These are phyloP conservation scores for Phengaris arion DNA, from an alignment of 2,888 invertebrate genomes.

Conservation along the genomic window DNA sequence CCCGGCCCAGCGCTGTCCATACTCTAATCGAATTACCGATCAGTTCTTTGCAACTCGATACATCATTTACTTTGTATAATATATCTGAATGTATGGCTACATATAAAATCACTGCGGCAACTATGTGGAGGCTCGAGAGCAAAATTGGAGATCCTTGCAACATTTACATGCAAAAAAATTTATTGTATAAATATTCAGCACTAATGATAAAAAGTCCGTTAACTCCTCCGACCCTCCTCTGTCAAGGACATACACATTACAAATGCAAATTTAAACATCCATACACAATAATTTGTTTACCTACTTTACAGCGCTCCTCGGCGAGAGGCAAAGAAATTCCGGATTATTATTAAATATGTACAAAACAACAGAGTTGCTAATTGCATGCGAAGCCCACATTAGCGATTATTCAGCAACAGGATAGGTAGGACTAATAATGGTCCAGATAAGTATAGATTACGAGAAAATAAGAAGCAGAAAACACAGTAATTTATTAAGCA, in stretches of 20 bases:
- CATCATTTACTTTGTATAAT: background rate
- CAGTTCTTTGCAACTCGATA: constrained; percentile 34
- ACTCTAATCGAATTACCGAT: constrained; percentile 33
- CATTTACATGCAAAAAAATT: background rate
- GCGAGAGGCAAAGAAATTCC: background rate
- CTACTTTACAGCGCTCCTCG: background rate
- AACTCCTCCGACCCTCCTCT: background rate
- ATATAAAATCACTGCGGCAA: background rate
- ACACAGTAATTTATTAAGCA: background rate
- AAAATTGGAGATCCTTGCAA: background rate
- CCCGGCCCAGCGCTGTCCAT: constrained; percentile 41
- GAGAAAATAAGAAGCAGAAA: constrained; percentile 10
- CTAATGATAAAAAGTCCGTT: constrained; percentile 14
- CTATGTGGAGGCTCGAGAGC: background rate
- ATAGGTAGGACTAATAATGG: background rate
- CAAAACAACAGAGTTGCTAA: background rate
- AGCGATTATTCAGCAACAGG: constrained; percentile 16
- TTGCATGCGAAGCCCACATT: constrained; percentile 8
- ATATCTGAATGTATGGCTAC: background rate
- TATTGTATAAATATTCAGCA: background rate
- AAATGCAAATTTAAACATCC: constrained; percentile 6
- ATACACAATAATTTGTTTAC: background rate
- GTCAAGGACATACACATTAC: constrained; percentile 14
- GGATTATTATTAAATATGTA: background rate
- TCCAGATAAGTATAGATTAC: background rate